Conservation (phyloP, 92 coral and sea anemone genomes). For the Palythoa grandiflora region DNA sequence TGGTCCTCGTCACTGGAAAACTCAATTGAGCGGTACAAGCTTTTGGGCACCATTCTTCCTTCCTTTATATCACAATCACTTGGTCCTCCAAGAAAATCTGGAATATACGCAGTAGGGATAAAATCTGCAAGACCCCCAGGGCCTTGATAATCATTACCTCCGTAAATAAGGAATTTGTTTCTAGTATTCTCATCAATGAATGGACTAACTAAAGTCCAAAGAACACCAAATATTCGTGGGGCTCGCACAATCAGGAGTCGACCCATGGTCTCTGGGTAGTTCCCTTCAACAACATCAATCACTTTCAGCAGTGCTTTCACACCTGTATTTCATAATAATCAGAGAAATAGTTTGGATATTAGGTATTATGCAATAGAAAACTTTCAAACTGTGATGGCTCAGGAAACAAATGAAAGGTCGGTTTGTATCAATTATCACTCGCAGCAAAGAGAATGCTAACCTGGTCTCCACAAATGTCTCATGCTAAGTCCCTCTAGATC, state of each 20-base stretch:
- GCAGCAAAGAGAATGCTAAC: slow-evolving; percentile 52
- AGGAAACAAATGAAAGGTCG: neutral
- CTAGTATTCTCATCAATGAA: slow-evolving; percentile 98
- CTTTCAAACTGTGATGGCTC: neutral
- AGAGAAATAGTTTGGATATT: neutral
- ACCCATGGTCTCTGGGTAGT: slow-evolving; percentile 99
- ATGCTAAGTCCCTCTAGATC: slow-evolving; percentile 97
- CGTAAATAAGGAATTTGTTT: slow-evolving; percentile 96
- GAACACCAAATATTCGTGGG: slow-evolving; percentile 96
- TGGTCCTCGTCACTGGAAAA: slow-evolving; percentile 86
- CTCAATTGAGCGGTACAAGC: slow-evolving; percentile 93
- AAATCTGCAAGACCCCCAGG: slow-evolving; percentile 98
- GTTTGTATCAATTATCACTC: neutral
- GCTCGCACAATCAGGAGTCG: slow-evolving; percentile 96
- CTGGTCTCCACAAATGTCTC: slow-evolving; percentile 99
- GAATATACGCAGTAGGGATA: slow-evolving; percentile 84
- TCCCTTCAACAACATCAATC: slow-evolving; percentile 95
- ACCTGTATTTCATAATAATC: slow-evolving; percentile 54
- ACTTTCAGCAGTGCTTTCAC: slow-evolving; percentile 94
- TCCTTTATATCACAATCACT: slow-evolving; percentile 90
- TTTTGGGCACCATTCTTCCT: slow-evolving; percentile 94
- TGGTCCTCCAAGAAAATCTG: slow-evolving; percentile 96
- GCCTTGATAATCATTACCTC: slow-evolving; percentile 99
- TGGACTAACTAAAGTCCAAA: slow-evolving; percentile 99
- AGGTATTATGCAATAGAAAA: neutral